Evolutionary conservation across 1,140 invertebrate species (phyloP).

Genomic region (Pogonus chalceus): DNA sequence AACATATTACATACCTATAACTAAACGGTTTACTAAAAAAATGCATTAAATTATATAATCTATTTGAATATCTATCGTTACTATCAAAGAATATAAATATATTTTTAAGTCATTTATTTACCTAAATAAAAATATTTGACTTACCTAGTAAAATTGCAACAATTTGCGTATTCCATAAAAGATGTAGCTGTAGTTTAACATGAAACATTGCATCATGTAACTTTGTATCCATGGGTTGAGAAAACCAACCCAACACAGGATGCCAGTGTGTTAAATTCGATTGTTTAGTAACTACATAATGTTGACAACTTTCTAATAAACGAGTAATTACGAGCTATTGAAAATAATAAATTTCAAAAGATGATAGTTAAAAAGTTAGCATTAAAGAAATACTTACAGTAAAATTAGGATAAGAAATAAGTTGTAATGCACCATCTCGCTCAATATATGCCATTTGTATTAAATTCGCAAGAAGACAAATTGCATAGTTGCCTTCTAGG

Average conservation of each 20-base stretch:
- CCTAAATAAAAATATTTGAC: no score
- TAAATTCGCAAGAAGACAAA: slow-evolving; percentile 72
- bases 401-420: slow-evolving; percentile 57
- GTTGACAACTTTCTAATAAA: slow-evolving; percentile 73
- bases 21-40: no score
- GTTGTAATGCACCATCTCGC: slow-evolving; percentile 46
- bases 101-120: no score
- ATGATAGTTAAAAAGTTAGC: slow-evolving; percentile 8
- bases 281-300: slow-evolving; percentile 76
- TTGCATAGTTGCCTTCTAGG: slow-evolving; percentile 77
- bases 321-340: slow-evolving; percentile 65
- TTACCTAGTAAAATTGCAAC: slow-evolving; percentile 37
- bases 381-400: slow-evolving; percentile 42
- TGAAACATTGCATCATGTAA: slow-evolving; percentile 72
- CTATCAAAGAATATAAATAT: no score
- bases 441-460: slow-evolving; percentile 67
- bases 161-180: slow-evolving; percentile 65
- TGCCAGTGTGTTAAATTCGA: slow-evolving; percentile 93
- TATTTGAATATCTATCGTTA: no score
- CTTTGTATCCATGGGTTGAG: slow-evolving; percentile 71
- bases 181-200: slow-evolving; percentile 71
- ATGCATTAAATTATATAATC: no score
- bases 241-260: slow-evolving; percentile 94
- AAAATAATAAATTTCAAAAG: no score
- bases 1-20: no score